These are phyloP conservation scores for Sylvilagus bachmani DNA, from an alignment of 2,113 vertebrate species.

Conservation along the genomic window DNA sequence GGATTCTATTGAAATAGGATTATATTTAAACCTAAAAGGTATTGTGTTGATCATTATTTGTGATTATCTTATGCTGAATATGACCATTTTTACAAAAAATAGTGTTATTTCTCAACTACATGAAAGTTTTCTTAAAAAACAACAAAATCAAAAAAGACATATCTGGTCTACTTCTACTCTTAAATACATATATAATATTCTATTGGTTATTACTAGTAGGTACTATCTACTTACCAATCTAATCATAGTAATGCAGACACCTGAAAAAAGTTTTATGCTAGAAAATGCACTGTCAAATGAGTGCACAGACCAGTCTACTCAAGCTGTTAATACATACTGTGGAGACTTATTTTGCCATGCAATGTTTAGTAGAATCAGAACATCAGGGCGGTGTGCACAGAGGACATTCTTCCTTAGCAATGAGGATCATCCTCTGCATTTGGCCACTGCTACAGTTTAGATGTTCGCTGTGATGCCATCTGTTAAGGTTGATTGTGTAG, in stretches of 20 bases:
- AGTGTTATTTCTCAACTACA: background rate
- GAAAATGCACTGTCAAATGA: slow-evolving; percentile 42
- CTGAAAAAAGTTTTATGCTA: slow-evolving; percentile 7
- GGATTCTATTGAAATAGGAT: background rate
- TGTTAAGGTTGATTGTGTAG: slow-evolving; percentile 83
- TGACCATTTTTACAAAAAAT: background rate
- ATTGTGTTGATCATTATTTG: background rate
- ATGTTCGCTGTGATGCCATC: slow-evolving; percentile 82
- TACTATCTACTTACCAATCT: background rate
- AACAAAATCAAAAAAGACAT: background rate
- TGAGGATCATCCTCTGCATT: slow-evolving; percentile 79
- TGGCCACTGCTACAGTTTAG: slow-evolving; percentile 81
- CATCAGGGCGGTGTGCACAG: slow-evolving; percentile 66
- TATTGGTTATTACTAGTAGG: background rate
- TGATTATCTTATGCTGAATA: background rate
- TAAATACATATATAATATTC: background rate
- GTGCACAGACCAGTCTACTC: slow-evolving; percentile 27
- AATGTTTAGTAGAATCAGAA: slow-evolving; percentile 64
- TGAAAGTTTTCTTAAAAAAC: background rate
- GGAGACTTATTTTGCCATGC: slow-evolving; percentile 63
- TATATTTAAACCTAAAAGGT: slow-evolving; percentile 16
- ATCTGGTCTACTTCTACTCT: background rate
- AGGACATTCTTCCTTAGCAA: slow-evolving; percentile 73
- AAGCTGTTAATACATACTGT: slow-evolving; percentile 38
- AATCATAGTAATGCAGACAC: slow-evolving; percentile 13